These are phyloP conservation scores for Periophthalmus magnuspinnatus DNA, from an alignment of 2,797 vertebrate genomes.

Conservation along the genomic window DNA sequence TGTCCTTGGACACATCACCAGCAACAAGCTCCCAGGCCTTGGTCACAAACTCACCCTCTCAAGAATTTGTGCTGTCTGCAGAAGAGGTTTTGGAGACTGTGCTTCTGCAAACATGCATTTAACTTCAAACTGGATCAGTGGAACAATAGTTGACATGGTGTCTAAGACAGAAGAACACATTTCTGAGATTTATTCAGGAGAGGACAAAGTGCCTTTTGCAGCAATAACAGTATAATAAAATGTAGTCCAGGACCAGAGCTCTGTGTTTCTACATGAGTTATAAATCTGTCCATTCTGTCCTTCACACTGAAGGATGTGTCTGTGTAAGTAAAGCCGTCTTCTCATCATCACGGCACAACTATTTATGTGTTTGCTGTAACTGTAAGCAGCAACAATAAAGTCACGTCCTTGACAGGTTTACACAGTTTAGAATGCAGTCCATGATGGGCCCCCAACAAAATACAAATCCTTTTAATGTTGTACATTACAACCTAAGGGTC, in stretches of 20 bases:
- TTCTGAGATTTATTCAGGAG: background rate
- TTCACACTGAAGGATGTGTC: conserved; percentile 2
- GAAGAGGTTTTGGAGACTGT: background rate
- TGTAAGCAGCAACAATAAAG: background rate
- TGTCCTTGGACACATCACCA: conserved; percentile 48
- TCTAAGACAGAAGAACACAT: background rate
- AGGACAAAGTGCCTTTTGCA: background rate
- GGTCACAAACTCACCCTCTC: conserved; percentile 8
- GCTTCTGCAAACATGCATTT: background rate
- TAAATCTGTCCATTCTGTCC: conserved; percentile 12
- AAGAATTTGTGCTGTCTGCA: background rate
- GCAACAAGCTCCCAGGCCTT: conserved; percentile 17
- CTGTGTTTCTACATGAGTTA: conserved; percentile 4
- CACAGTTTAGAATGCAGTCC: background rate
- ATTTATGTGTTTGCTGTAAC: conserved; percentile 1
- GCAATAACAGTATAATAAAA: background rate
- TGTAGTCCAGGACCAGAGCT: background rate
- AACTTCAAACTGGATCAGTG: background rate
- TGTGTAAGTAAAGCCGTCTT: background rate
- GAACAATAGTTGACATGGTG: background rate
- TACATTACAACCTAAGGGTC: too few relatives aligned
- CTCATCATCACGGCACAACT: background rate
- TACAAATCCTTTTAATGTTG: background rate
- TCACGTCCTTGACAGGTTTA: background rate
- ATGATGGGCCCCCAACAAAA: background rate